Base-by-base conservation (phyloP, 1,140 invertebrate species). In the Papilio helenus region DNA sequence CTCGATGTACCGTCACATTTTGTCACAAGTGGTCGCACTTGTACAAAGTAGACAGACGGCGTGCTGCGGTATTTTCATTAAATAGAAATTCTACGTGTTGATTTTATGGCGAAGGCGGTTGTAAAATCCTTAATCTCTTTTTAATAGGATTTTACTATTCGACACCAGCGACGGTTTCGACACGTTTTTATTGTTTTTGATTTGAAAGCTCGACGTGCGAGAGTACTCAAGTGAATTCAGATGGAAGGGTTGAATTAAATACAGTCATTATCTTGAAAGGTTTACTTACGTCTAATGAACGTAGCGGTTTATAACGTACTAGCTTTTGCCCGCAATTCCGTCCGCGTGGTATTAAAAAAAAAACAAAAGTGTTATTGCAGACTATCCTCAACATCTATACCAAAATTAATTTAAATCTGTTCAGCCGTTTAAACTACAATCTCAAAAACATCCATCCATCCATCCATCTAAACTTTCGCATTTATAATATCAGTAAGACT, bases 121-220 rank as follows among this genome's bases (percentile, higher is more conserved):
- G 81, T 76, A 51, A 87, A 83, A 83, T 83, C 76, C 82, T 80
- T 83, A 84, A 85, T 85, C 83, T 82, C 80, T 73, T 77, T n/a
- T 78, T 84, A 84, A 85, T 85, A 84, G 80, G 79, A 81, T 84
- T 81, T 83, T 81, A 83, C 74, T 74, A 80, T 84, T 81, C 76
- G 34, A 26, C 72, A 76, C 80, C 79, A 77, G 79, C 80, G 79
- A 79, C 49, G 79, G 76, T 82, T 82, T 82, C 82, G 80, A 82
- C 72, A 83, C 83, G 85, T 86, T 85, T 85, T 85, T 88, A 88
- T 88, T 85, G 83, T 82, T 84, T 84, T 86, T 86, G 83, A 82
- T 85, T 81, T 82, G 83, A 88, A 88, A 80, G 72, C 61, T 46
- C 65, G 58, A 61, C 77, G 84, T 81, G 83, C 84, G 85, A 79